Evolutionary conservation across 1,140 invertebrate genomes (phyloP).

Genomic region (Drosophila ficusphila): DNA sequence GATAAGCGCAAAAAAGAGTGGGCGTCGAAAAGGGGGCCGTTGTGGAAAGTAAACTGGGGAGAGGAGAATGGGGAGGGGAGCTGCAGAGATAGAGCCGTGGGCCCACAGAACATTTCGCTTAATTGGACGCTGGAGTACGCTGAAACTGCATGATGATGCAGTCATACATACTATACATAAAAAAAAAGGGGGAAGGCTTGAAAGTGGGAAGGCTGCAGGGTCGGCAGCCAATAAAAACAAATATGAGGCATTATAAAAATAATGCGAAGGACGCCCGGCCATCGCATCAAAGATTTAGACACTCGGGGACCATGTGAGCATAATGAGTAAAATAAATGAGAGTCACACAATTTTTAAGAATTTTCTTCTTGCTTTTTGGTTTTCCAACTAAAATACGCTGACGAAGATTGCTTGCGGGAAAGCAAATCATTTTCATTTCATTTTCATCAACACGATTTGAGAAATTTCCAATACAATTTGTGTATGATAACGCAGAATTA

Average conservation of each 20-base stretch:
- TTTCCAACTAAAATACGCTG: slow-evolving; percentile 18
- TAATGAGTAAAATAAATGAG: slow-evolving; percentile 24
- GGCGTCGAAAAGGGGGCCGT: neutral
- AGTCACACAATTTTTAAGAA: slow-evolving; percentile 4
- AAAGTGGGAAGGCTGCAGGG: neutral
- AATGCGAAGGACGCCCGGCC: slow-evolving; percentile 36
- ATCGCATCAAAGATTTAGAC: slow-evolving; percentile 47
- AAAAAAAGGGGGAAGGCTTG: slow-evolving; percentile 32
- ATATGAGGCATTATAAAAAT: slow-evolving; percentile 55
- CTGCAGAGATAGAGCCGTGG: slow-evolving; percentile 33
- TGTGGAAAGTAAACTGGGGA: too few relatives aligned
- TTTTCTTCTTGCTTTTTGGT: neutral
- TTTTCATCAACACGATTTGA: too few relatives aligned
- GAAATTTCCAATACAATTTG: too few relatives aligned
- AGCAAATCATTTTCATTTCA: too few relatives aligned
- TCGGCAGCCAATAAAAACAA: slow-evolving; percentile 45
- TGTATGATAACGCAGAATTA: too few relatives aligned
- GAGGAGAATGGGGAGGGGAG: too few relatives aligned
- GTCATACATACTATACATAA: slow-evolving; percentile 63
- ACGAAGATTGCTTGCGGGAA: too few relatives aligned
- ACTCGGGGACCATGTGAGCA: neutral
- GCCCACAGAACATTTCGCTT: slow-evolving; percentile 79
- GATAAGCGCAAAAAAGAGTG: slow-evolving; percentile 30
- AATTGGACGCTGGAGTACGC: slow-evolving; percentile 78
- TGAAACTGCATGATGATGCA: slow-evolving; percentile 76